These are phyloP conservation scores for Euwallacea similis DNA, from an alignment of 1,140 invertebrate genomes.

Conservation along the genomic window DNA sequence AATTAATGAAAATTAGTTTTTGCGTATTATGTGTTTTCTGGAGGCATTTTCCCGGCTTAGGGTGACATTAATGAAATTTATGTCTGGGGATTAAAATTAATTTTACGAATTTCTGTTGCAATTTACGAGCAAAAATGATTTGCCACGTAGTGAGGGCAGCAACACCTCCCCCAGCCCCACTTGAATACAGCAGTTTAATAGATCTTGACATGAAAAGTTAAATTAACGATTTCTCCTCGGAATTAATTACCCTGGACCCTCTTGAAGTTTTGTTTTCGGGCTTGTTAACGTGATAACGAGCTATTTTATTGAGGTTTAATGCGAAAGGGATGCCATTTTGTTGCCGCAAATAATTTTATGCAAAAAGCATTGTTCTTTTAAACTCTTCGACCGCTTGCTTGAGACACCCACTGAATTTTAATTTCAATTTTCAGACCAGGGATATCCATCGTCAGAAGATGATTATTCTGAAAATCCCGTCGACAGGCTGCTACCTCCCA, in stretches of 20 bases:
- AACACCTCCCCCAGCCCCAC: neutral
- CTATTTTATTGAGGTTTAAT: neutral
- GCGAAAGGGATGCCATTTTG: neutral
- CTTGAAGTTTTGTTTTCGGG: neutral
- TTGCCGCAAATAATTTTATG: too few species aligned
- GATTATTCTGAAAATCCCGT: slow-evolving; percentile 56
- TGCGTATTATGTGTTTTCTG: neutral
- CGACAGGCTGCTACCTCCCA: slow-evolving; percentile 52
- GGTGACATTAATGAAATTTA: too few species aligned
- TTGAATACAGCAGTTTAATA: neutral
- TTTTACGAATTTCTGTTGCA: too few species aligned
- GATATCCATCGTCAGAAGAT: slow-evolving; percentile 48
- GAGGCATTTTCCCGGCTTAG: neutral
- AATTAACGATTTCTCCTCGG: neutral
- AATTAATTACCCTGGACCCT: neutral
- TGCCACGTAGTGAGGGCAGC: neutral
- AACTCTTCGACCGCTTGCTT: neutral
- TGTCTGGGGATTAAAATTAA: too few species aligned
- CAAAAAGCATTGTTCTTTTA: neutral
- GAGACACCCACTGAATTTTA: neutral
- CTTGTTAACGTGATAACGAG: slow-evolving; percentile 1
- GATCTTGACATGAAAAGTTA: slow-evolving; percentile 2
- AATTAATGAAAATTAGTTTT: slow-evolving; percentile 5
- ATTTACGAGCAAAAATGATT: too few species aligned
- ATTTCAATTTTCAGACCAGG: slow-evolving; percentile 53